Base-by-base conservation (phyloP, 2,797 vertebrate genomes). In the Erethizon dorsatum region DNA sequence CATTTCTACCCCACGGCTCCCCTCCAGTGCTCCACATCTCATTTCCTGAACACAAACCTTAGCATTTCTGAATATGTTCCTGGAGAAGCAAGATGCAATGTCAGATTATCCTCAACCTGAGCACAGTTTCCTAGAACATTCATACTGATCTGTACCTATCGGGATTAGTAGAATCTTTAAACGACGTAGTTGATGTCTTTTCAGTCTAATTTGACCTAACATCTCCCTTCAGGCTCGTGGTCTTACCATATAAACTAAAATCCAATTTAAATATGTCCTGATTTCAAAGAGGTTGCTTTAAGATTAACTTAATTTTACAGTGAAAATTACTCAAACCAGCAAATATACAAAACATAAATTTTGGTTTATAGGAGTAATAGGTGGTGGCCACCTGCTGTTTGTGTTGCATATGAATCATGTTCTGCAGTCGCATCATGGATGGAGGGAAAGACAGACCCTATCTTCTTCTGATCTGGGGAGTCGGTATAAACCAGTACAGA, bases 301-400 rank as follows among this genome's bases (percentile, higher is more conserved):
- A 69, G 82, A 97, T 65, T 83, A 65, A 88, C 45, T 89, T 94
- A 6, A 50, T 77, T 87, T 94, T 65, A 59, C 67, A 57, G 89
- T 95, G 95, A 85, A 86, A 54, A 87, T 95, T 73, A 94, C 91
- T 94, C 93, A 97, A 95, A 90, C 63, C 24, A 15, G 7, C 31
- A 96, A 52, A 26, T 93, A 71, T 75, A n/a, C 37, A 97, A 98
- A 89, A 20, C 86, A 65, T 96, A 98, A 96, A 84, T 97, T 97
- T 57, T 95, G 87, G 94, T 97, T 97, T 97, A 83, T 8, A 80
- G 57, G 85, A 97, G 90, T 92, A 97, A 94, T 73, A 98, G 90
- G 86, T 3, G 8, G 91, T 75, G 94, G 71, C 61, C 97, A 97
- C 94, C 91, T 17, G 18, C 37, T 94, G 78, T 77, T 96, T 96